A percentile compares a stretch with the other conserved stretches of the same genome.
Conservation (phyloP, 2,888 invertebrate genomes). For the Tortricodes alternella region DNA sequence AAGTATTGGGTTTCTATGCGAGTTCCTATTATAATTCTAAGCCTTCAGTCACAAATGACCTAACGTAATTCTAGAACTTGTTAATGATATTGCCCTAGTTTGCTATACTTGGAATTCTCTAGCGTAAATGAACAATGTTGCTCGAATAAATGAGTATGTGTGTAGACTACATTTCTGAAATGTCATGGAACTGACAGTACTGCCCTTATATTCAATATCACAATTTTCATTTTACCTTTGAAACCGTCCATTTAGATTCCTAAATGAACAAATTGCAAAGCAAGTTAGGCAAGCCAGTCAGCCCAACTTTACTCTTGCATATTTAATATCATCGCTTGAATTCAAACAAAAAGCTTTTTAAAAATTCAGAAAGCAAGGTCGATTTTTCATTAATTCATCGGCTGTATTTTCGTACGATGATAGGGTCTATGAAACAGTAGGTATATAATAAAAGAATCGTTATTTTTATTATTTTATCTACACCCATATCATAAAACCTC, state of each 20-base stretch:
- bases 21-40: not conserved
- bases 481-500: too few relatives aligned
- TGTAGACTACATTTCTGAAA: too few relatives aligned
- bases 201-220: not conserved
- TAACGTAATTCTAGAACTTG: constrained; percentile 17
- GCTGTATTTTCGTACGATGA: too few relatives aligned
- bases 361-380: too few relatives aligned
- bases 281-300: constrained; percentile 20
- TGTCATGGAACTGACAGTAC: too few relatives aligned
- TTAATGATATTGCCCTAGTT: constrained; percentile 21
- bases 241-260: not conserved
- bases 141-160: not conserved
- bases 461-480: too few relatives aligned
- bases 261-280: constrained; percentile 11
- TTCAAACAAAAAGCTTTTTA: not conserved
- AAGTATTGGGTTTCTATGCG: not conserved
- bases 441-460: too few relatives aligned
- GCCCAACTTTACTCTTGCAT: constrained; percentile 4
- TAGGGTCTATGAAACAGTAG: too few relatives aligned
- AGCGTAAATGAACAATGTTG: not conserved
- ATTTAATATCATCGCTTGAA: constrained; percentile 12
- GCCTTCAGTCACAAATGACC: not conserved
- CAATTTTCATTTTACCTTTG: not conserved
- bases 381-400: too few relatives aligned
- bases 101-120: not conserved